These are phyloP conservation scores for Brachypodius melanocephalos DNA, from an alignment of 2,113 vertebrate genomes.

Conservation along the genomic window DNA sequence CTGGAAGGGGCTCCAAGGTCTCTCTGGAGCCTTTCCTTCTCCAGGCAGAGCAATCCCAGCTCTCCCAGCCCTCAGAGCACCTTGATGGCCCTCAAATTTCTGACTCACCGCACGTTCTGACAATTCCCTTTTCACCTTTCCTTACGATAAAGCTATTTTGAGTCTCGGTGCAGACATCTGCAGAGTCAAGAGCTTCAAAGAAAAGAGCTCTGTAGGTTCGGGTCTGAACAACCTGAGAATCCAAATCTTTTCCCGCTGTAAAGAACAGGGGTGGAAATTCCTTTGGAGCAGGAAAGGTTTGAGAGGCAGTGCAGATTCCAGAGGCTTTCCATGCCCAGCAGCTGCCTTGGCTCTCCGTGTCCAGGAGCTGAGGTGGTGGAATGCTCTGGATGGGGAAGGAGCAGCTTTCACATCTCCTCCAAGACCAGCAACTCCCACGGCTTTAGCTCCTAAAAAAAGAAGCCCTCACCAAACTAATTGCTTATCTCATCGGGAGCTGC, in stretches of 20 bases:
- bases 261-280: neutral
- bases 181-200: too few species aligned
- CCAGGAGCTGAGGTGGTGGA: neutral
- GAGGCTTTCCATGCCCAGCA: neutral
- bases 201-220: neutral
- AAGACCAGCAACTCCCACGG: neutral
- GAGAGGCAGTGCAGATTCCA: neutral
- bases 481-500: slow-evolving; percentile 23
- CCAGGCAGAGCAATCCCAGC: neutral
- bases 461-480: neutral
- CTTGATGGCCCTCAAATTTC: neutral
- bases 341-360: neutral
- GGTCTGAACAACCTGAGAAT: neutral
- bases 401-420: neutral
- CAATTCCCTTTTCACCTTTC: neutral
- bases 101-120: neutral
- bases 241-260: neutral
- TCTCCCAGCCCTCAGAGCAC: neutral
- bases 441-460: neutral
- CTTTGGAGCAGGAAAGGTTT: neutral
- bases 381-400: neutral
- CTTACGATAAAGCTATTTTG: neutral
- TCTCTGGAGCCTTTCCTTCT: neutral
- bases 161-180: neutral
- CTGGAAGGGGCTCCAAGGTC: neutral